A percentile compares a stretch with the other conserved stretches of the same genome.
Evolutionary conservation across 2,113 vertebrate species (phyloP).

Genomic region (Cathartes aura): DNA sequence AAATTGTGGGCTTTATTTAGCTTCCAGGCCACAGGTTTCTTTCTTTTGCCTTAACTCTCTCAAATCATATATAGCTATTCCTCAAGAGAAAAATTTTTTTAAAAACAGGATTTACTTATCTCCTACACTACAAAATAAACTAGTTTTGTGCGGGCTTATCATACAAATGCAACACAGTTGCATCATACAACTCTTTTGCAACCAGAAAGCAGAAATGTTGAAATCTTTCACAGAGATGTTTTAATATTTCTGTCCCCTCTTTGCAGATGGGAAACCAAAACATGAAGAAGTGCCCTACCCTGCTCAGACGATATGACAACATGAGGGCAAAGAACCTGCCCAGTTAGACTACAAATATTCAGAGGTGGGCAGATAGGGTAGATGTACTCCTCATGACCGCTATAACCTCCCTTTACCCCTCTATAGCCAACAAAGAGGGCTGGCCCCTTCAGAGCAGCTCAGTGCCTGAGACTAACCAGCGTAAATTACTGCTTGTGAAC

Average conservation of each 20-base stretch:
- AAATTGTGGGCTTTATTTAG: not conserved
- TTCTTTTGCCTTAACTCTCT: not conserved
- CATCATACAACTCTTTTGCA: not conserved
- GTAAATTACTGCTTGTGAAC: not conserved
- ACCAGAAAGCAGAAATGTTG: not conserved
- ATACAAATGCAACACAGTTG: not conserved
- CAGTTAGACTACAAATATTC: not conserved
- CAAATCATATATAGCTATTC: not conserved
- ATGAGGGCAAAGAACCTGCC: not conserved
- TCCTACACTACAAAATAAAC: not conserved
- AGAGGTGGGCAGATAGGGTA: rapidly evolving
- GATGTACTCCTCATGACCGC: not conserved
- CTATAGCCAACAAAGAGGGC: not conserved
- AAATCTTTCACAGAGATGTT: not conserved
- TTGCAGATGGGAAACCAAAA: not conserved
- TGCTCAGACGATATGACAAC: not conserved
- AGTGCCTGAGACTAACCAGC: not conserved
- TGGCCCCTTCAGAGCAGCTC: not conserved
- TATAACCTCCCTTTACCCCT: not conserved
- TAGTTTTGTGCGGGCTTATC: not conserved
- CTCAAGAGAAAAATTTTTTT: not conserved
- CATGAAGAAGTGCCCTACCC: not conserved
- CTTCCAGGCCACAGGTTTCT: not conserved
- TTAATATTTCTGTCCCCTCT: not conserved
- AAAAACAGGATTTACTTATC: not conserved